A percentile compares a stretch with the other conserved stretches of the same genome.
phyloP scores from a whole-genome alignment of 2,797 vertebrate genomes.

The Danionella dracula region DNA sequence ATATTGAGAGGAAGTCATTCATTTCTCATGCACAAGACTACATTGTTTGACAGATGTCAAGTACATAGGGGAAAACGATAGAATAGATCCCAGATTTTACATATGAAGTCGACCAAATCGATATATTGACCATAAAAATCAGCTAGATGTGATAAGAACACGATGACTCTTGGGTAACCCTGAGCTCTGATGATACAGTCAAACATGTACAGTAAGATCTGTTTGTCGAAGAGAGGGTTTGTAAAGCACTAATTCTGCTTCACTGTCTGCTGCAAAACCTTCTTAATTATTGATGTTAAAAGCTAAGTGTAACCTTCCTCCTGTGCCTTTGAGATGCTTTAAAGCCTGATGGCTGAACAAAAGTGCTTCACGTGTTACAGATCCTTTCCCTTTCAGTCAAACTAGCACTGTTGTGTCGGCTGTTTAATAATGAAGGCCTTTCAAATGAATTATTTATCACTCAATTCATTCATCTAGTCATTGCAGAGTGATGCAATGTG shows the following conservation, averaged over 20 bases:
- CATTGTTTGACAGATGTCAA: no score
- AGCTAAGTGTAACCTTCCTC: conserved; percentile 14
- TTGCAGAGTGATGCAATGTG: neutral
- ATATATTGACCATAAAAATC: no score
- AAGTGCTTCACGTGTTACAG: neutral
- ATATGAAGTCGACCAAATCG: no score
- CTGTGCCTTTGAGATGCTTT: conserved; percentile 7
- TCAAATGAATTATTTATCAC: neutral
- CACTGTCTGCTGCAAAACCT: neutral
- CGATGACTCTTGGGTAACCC: neutral
- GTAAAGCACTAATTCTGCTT: neutral
- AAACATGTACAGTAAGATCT: neutral
- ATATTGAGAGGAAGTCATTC: no score
- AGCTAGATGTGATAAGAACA: no score
- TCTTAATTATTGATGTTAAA: conserved; percentile 53
- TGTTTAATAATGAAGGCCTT: neutral
- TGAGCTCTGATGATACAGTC: neutral
- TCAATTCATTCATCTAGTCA: neutral
- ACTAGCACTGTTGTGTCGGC: neutral
- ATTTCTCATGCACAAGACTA: no score
- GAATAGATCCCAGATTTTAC: no score
- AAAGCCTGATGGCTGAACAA: conserved; percentile 4
- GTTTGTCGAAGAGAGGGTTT: neutral
- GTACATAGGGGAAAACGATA: no score
- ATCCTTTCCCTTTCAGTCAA: neutral